A percentile compares a stretch with the other conserved stretches of the same genome.
These are phyloP conservation scores for Squalus acanthias DNA, from an alignment of 2,797 vertebrate species.

Conservation along the genomic window DNA sequence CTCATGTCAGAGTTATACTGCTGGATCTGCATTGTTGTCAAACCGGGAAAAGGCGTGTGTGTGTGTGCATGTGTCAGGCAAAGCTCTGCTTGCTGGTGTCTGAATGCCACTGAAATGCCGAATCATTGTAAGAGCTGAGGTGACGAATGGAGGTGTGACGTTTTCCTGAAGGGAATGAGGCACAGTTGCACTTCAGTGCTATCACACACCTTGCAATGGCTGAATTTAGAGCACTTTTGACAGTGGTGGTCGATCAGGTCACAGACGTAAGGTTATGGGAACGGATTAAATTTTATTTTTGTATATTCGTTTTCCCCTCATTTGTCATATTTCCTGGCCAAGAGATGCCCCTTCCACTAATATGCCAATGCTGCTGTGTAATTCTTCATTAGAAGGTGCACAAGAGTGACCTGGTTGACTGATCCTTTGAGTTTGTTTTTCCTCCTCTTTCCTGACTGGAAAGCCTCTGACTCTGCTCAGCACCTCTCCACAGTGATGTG, in stretches of 20 bases:
- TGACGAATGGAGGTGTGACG: neutral
- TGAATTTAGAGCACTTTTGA: neutral
- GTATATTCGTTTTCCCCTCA: neutral
- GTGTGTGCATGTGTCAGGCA: neutral
- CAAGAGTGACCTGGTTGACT: neutral
- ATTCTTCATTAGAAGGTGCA: neutral
- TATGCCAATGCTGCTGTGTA: neutral
- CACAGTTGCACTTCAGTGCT: no score
- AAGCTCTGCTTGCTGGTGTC: neutral
- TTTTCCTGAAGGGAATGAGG: neutral
- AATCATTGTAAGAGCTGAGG: neutral
- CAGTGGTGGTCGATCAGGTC: neutral
- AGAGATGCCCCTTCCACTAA: neutral
- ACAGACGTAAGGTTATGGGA: neutral
- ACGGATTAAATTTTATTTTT: neutral
- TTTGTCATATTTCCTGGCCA: neutral
- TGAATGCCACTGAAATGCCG: neutral
- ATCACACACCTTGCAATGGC: neutral
- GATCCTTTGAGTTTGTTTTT: neutral
- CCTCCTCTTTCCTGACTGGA: neutral
- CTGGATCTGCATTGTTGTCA: neutral
- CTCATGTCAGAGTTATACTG: neutral
- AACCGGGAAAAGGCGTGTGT: neutral
- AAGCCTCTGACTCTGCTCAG: neutral
- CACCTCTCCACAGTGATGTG: no score